A percentile compares a stretch with the other conserved stretches of the same genome.
Conservation (phyloP, 2,113 vertebrate species). For the Amphiprion ocellaris region DNA sequence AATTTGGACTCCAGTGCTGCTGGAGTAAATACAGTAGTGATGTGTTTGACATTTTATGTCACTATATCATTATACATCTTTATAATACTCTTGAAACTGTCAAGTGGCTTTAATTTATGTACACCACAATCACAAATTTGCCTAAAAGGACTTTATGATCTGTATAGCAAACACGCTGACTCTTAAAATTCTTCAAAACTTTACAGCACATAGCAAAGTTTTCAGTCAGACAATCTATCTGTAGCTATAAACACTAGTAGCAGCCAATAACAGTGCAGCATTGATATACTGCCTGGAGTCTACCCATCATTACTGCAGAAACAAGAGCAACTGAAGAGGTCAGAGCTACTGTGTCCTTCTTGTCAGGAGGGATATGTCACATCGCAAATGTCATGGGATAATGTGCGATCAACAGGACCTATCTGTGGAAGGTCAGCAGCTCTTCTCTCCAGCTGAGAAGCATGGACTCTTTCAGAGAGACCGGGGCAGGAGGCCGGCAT, state of each 20-base stretch:
- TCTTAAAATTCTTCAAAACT: background rate
- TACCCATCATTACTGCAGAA: conserved; percentile 49
- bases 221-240: conserved; percentile 5
- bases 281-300: conserved; percentile 39
- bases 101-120: background rate
- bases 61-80: background rate
- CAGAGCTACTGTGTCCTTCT: conserved; percentile 61
- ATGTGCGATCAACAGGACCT: conserved; percentile 81
- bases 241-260: background rate
- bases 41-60: too few species aligned
- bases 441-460: conserved; percentile 66
- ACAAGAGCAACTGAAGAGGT: conserved; percentile 58
- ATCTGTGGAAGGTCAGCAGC: conserved; percentile 78
- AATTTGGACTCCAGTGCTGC: too few species aligned
- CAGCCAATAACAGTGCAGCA: conserved; percentile 10
- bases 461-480: conserved; percentile 35
- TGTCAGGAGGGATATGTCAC: conserved; percentile 73
- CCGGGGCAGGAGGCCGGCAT: conserved; percentile 46
- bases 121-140: background rate
- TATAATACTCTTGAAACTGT: conserved; percentile 6
- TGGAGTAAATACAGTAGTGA: too few species aligned
- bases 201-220: background rate
- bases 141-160: too few species aligned
- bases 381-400: conserved; percentile 82
- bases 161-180: background rate